A percentile compares a stretch with the other conserved stretches of the same genome.
Conservation (phyloP, 2,888 invertebrate genomes). For the Amphipoea oculea region DNA sequence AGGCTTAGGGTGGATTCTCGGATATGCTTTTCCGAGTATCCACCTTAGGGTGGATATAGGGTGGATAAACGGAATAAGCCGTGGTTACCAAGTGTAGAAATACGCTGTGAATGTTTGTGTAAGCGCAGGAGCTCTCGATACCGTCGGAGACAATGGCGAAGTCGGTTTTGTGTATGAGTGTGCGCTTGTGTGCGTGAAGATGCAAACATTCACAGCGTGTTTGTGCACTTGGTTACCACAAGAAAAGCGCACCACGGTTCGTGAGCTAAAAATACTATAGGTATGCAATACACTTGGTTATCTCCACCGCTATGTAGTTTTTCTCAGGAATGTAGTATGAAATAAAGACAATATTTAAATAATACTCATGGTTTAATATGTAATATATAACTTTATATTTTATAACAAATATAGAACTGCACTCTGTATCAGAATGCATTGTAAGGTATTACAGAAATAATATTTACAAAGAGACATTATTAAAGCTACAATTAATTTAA, state of each 20-base stretch:
- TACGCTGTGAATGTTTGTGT: no score
- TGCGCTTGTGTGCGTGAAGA: background rate
- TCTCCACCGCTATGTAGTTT: background rate
- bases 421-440: slow-evolving; percentile 81
- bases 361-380: slow-evolving; percentile 70
- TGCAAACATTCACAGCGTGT: background rate
- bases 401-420: slow-evolving; percentile 90
- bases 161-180: background rate
- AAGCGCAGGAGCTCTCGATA: background rate
- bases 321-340: slow-evolving; percentile 5
- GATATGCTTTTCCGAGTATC: no score
- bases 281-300: background rate
- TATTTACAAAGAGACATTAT: slow-evolving; percentile 85
- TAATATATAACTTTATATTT: slow-evolving; percentile 88
- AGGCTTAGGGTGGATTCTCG: no score
- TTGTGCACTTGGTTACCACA: background rate
- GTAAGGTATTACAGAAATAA: slow-evolving; percentile 79
- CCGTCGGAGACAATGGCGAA: background rate
- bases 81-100: no score
- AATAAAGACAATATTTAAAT: slow-evolving; percentile 64
- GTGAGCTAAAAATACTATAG: background rate
- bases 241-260: background rate
- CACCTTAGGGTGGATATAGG: no score
- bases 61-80: no score
- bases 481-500: slow-evolving; percentile 84